Base-by-base conservation (phyloP, 2,888 invertebrate genomes). In the Danaus chrysippus region DNA sequence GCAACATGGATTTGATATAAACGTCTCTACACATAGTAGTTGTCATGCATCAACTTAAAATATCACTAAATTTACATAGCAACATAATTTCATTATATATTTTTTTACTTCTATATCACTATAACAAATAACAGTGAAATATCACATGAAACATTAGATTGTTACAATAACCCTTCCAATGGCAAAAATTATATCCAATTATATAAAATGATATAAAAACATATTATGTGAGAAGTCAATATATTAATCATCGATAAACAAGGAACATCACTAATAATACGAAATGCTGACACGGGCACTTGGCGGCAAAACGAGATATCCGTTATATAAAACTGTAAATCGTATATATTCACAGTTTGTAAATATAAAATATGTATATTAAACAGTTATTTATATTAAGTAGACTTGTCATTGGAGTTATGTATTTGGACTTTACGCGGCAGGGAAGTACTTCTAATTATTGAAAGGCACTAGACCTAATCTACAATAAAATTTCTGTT, bases 121-220 rank as follows among this genome's bases (percentile, higher is more conserved):
- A 82, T 85, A 90, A 89, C 88, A 87, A 79, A 90, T 89, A 90
- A 90, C 88, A 88, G 88, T 82, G 76, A 85, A 87, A 90, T 91
- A 91, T 91, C 90, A 91, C 90, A 91, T 82, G 82, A 87, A 85
- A 84, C 83, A 80, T 84, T 83, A 79, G 76, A 85, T 83, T 81
- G 84, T 83, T 78, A 73, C 70, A 72, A 71, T 71, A 84, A 85
- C 80, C 79, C 77, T 79, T 81, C 76, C 79, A 85, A 84, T 85
- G 84, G 83, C 86, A 34, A 83, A n/a, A 87, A 84, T 71, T 75
- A 63, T 63, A 61, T 65, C 61, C 59, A 78, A 74, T 74, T 74
- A 75, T 73, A 77, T 76, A 76, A 77, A 66, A 69, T 69, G 68
- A 65, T 67, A 75, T 71, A 76, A 70, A 75, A 73, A 76, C 69